Conservation (phyloP, 2,113 vertebrate species). For the Dicaeum eximium region DNA sequence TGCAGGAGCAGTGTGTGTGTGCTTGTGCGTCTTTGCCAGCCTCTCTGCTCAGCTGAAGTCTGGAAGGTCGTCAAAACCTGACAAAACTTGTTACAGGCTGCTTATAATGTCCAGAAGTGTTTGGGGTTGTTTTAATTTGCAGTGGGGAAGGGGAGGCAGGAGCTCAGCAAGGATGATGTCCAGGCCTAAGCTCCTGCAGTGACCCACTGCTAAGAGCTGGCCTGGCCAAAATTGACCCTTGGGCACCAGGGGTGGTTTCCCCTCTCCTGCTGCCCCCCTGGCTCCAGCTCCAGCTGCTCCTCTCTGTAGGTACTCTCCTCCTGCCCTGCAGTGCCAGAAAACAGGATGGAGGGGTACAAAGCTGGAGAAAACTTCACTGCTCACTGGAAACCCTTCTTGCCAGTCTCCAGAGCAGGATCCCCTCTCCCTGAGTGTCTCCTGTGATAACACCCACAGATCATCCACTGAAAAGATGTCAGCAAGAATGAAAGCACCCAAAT, state of each 20-base stretch:
- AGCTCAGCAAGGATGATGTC: neutral
- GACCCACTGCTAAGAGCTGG: neutral
- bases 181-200: neutral
- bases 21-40: neutral
- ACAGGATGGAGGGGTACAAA: neutral
- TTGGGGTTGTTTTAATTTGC: neutral
- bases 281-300: neutral
- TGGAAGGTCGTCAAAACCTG: neutral
- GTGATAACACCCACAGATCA: neutral
- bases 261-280: neutral
- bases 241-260: neutral
- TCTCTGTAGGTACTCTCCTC: neutral
- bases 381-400: neutral
- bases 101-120: neutral
- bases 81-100: neutral
- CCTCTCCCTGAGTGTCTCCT: rapidly evolving
- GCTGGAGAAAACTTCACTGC: neutral
- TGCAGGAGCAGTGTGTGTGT: neutral
- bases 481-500: neutral
- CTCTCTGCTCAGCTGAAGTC: neutral
- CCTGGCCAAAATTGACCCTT: rapidly evolving
- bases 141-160: neutral
- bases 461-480: neutral
- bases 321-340: neutral
- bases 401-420: neutral